phyloP scores from a whole-genome alignment of 2,113 vertebrate species.

The Pelecanus crispus region DNA sequence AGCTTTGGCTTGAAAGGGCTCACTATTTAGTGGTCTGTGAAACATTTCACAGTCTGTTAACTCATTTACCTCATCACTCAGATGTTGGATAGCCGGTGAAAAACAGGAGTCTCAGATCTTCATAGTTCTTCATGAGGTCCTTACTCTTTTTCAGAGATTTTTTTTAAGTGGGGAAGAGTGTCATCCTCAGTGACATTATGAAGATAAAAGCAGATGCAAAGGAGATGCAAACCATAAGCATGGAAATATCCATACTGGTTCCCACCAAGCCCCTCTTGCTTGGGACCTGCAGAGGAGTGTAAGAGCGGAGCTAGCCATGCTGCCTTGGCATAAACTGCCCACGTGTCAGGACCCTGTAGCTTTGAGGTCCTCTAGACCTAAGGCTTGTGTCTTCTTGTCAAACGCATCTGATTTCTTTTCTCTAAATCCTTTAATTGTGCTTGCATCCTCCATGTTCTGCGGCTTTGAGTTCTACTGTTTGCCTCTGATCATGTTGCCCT shows the following conservation, averaged over 20 bases:
- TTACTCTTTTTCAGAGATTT: too few relatives aligned
- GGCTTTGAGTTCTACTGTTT: neutral
- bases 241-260: fast-evolving
- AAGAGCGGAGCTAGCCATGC: neutral
- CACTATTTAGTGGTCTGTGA: neutral
- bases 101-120: fast-evolving
- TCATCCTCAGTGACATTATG: neutral
- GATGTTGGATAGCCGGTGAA: fast-evolving
- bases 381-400: neutral
- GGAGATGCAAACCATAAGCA: neutral
- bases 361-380: neutral
- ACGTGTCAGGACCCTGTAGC: fast-evolving
- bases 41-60: neutral
- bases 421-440: too few relatives aligned
- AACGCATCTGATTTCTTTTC: neutral
- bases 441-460: neutral
- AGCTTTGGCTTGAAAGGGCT: neutral
- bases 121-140: too few relatives aligned
- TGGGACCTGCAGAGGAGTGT: neutral
- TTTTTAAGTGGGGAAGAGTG: neutral
- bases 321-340: neutral
- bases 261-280: neutral
- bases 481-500: neutral
- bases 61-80: neutral
- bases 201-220: neutral